Conservation (phyloP, 2,888 invertebrate genomes). For the Tupiocoris notatus region DNA sequence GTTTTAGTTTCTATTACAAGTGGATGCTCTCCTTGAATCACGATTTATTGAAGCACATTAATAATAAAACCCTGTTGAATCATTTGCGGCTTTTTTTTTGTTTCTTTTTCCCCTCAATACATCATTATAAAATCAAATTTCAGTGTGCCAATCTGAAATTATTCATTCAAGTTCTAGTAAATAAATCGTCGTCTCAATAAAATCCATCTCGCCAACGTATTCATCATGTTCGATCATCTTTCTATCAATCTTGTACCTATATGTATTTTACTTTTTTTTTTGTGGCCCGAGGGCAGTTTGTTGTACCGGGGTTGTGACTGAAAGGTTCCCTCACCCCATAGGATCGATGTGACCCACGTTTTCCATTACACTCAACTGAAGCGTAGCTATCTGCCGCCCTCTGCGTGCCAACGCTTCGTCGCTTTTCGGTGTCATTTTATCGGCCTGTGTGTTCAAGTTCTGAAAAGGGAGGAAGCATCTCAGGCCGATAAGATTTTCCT, state of each 20-base stretch:
- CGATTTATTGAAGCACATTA: too few relatives aligned
- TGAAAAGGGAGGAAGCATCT: neutral
- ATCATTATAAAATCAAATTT: too few relatives aligned
- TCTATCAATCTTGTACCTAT: neutral
- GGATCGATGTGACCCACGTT: neutral
- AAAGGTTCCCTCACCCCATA: neutral
- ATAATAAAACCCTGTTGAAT: too few relatives aligned
- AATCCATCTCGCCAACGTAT: too few relatives aligned
- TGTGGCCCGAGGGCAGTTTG: neutral
- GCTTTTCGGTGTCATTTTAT: neutral
- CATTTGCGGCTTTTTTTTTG: too few relatives aligned
- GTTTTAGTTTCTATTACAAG: too few relatives aligned
- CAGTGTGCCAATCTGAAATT: too few relatives aligned
- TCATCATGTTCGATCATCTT: neutral
- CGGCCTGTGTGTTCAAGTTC: neutral
- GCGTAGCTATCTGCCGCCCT: neutral
- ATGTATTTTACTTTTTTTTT: neutral
- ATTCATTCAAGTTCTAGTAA: too few relatives aligned
- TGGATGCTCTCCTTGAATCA: too few relatives aligned
- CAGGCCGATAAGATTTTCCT: neutral
- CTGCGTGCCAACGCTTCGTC: neutral
- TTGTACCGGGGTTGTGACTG: neutral
- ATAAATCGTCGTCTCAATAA: too few relatives aligned
- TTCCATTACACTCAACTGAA: neutral
- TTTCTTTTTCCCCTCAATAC: too few relatives aligned